Evolutionary conservation across 2,113 vertebrate genomes (phyloP).

Genomic region (Seriola rivoliana): DNA sequence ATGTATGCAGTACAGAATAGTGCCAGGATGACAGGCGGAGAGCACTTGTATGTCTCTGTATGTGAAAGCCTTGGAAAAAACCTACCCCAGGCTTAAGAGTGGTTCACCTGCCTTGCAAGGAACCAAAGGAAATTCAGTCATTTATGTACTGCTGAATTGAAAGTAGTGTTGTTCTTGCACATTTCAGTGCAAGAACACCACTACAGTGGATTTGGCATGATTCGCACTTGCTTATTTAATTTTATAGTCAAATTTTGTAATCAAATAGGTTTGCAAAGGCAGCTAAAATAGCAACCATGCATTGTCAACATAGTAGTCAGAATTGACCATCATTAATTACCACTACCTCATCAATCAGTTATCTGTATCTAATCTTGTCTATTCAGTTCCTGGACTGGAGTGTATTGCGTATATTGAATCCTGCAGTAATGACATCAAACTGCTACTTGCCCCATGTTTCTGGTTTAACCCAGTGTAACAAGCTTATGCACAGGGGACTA

Average conservation of each 20-base stretch:
- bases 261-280: not conserved
- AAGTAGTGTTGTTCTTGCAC: not conserved
- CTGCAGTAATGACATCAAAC: not conserved
- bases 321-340: not conserved
- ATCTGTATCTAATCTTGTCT: not conserved
- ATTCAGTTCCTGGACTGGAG: not conserved
- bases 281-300: not conserved
- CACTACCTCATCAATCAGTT: not conserved
- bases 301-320: not conserved
- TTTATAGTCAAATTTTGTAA: not conserved
- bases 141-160: not conserved
- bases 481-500: not conserved
- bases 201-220: not conserved
- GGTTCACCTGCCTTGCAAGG: not conserved
- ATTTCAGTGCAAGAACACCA: not conserved
- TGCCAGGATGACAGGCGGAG: not conserved
- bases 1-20: slow-evolving; percentile 19
- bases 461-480: not conserved
- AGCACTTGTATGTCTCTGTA: not conserved
- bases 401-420: not conserved
- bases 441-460: not conserved
- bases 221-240: not conserved
- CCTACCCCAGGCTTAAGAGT: not conserved
- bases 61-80: slow-evolving; percentile 7
- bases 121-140: not conserved